Percentiles rank a stretch among this genome's conserved stretches.
These are phyloP conservation scores for Leucozona laternaria DNA, from an alignment of 2,888 invertebrate species.

Conservation along the genomic window DNA sequence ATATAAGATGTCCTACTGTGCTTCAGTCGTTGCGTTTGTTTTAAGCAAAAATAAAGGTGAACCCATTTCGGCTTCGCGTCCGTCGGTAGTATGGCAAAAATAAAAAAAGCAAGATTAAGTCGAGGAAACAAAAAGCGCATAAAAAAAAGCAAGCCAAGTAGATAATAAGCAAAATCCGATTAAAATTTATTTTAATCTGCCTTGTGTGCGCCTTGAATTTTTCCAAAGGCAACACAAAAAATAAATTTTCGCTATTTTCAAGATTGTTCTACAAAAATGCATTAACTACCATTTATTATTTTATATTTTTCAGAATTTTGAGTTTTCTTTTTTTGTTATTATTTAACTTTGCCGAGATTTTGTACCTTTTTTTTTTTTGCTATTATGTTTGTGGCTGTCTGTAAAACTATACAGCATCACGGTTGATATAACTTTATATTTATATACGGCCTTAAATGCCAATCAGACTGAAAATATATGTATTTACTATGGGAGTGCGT, in stretches of 20 bases:
- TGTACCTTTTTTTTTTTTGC: background rate
- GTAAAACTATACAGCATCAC: background rate
- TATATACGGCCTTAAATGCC: constrained; percentile 4
- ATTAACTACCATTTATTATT: background rate
- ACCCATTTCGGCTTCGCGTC: constrained; percentile 24
- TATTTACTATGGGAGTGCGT: constrained; percentile 5
- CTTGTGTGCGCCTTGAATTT: constrained; percentile 39
- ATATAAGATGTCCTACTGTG: background rate
- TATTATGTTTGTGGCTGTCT: background rate
- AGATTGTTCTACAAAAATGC: constrained; percentile 12
- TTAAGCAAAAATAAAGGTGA: constrained; percentile 45
- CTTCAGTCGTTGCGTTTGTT: background rate
- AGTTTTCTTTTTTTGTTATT: background rate
- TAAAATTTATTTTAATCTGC: constrained; percentile 69
- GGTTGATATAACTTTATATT: background rate
- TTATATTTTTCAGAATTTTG: background rate
- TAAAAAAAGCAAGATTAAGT: constrained; percentile 15
- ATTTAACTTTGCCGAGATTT: constrained; percentile 6
- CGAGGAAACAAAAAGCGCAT: background rate
- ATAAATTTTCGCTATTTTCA: background rate
- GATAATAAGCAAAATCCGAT: constrained; percentile 66
- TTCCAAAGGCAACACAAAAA: background rate
- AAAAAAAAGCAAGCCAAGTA: constrained; percentile 54
- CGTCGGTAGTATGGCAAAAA: background rate
- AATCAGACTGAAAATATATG: constrained; percentile 29